phyloP scores from a whole-genome alignment of 2,888 invertebrate genomes.

The Agonopterix subpropinquella region DNA sequence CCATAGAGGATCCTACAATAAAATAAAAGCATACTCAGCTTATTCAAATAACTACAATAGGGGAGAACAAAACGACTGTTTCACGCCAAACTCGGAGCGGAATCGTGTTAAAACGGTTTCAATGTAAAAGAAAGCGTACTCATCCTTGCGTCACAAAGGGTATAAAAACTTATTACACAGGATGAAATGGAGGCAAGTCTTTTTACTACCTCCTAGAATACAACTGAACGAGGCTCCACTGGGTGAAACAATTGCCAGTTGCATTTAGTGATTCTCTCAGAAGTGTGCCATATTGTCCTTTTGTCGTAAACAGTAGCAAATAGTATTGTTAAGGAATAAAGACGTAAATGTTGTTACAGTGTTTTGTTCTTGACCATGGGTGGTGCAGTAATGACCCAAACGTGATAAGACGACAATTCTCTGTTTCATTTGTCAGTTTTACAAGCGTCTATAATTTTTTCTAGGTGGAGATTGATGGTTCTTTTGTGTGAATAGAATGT shows the following conservation, averaged over 20 bases:
- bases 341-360: constrained; percentile 11
- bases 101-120: constrained; percentile 24
- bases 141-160: constrained; percentile 33
- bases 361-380: not conserved
- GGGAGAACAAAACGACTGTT: constrained; percentile 21
- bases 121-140: constrained; percentile 30
- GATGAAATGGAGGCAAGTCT: constrained; percentile 25
- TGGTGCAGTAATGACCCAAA: constrained; percentile 29
- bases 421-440: constrained; percentile 21
- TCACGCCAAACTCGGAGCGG: constrained; percentile 22
- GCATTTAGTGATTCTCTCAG: constrained; percentile 26
- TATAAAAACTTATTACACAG: constrained; percentile 46
- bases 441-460: constrained; percentile 12
- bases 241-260: constrained; percentile 42
- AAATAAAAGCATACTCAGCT: constrained; percentile 12
- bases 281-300: constrained; percentile 29
- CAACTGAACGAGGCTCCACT: constrained; percentile 33
- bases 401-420: constrained; percentile 28
- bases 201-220: constrained; percentile 34
- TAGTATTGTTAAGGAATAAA: constrained; percentile 30
- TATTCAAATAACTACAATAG: constrained; percentile 18
- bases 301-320: constrained; percentile 46
- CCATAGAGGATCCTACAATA: constrained; percentile 17
- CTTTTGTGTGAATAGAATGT: not conserved
- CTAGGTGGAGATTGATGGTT: constrained; percentile 18